Base-by-base conservation (phyloP, 2,113 vertebrate species). In the Rhinogobius similis region DNA sequence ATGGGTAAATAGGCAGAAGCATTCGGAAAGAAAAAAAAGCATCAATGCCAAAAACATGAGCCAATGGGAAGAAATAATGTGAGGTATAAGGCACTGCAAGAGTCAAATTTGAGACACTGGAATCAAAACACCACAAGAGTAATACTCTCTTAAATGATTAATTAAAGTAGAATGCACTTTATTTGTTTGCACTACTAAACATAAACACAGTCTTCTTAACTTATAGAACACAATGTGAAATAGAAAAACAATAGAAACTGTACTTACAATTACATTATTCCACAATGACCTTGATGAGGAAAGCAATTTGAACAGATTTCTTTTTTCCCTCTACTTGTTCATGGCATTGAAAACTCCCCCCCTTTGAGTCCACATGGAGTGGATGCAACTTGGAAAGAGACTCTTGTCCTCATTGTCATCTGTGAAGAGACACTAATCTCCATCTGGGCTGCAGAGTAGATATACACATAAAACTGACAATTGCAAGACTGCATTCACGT, bases 21-120 rank as follows among this genome's bases (percentile, higher is more conserved):
- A 18, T 43, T 62, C 67, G 62, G 1, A 23, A 14, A 26, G 11
- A 24, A 62, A 55, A 44, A 32, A n/a, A 27, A 2, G 4, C 16
- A 26, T 73, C 69, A 82, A 71, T 69, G 75, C 68, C 77, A 68
- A 75, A 65, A 72, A 77, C 74, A 77, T 82, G 80, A 80, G 73
- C 67, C 71, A 79, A 81, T 65, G 70, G 58, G 32, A 69, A 66
- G 73, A 72, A 82, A 83, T 75, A 53, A 66, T 74, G 68, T 68
- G 70, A 77, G 87, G 83, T 46, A 71, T 44, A 13, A 16, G 43
- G 58, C 81, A 71, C 76, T 74, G 71, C 68, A 82, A 84, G 78
- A 77, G 44, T 27, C 29, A 53, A 29, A 39, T 2, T 43, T 3
- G 43, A 5, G 32, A 36, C 8, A 36, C 8, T 8, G 8, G 8